Evolutionary conservation across 2,888 invertebrate genomes (phyloP).

Genomic region (Thecocarcelia acutangulata): DNA sequence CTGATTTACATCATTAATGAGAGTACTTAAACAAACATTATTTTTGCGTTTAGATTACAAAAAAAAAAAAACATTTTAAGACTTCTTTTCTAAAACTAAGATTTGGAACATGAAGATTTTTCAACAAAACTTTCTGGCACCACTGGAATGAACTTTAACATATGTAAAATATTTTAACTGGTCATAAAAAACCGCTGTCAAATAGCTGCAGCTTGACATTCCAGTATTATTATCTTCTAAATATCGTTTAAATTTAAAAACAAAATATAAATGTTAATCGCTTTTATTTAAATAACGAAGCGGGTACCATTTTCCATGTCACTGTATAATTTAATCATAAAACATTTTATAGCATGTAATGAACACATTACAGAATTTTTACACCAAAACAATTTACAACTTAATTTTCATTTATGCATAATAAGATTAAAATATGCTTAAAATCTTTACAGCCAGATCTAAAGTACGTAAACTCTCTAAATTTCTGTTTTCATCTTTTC

Average conservation of each 20-base stretch:
- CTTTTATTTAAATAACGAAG: not conserved
- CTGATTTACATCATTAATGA: no score
- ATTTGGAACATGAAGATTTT: no score
- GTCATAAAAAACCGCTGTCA: no score
- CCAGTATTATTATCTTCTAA: not conserved
- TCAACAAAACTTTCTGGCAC: no score
- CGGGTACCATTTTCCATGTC: constrained; percentile 10
- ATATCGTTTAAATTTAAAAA: not conserved
- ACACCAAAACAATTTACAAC: constrained; percentile 51
- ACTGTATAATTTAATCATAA: constrained; percentile 45
- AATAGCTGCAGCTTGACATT: no score
- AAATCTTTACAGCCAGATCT: not conserved
- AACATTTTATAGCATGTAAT: constrained; percentile 52
- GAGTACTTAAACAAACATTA: no score
- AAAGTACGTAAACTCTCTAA: constrained; percentile 21
- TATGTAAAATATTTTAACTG: no score
- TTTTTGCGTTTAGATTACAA: no score
- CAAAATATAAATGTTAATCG: not conserved
- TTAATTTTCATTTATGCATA: constrained; percentile 58
- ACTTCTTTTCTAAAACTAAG: no score
- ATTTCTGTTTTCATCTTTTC: no score
- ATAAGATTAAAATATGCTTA: constrained; percentile 57
- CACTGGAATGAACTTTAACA: no score
- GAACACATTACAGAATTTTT: constrained; percentile 48
- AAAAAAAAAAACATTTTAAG: no score